Evolutionary conservation across 1,140 invertebrate species (phyloP).

Genomic region (Euura saliciscinereae): DNA sequence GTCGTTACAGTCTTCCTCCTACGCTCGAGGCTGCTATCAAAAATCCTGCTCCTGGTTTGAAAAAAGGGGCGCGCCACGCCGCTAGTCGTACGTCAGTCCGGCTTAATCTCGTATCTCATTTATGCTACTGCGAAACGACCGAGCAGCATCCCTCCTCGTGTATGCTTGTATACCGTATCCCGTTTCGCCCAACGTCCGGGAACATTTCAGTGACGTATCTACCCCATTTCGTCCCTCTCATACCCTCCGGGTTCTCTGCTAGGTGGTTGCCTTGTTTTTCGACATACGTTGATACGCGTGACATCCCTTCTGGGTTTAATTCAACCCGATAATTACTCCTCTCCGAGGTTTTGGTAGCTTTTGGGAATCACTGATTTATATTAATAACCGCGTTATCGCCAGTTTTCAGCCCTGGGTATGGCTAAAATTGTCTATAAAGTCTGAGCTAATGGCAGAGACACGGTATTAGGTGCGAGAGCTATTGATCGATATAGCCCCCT

Average conservation of each 20-base stretch:
- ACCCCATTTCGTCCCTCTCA: neutral
- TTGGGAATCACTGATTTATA: neutral
- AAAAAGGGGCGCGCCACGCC: slow-evolving; percentile 12
- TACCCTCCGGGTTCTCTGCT: neutral
- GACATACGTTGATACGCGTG: neutral
- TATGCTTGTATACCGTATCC: too few species aligned
- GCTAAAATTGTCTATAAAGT: neutral
- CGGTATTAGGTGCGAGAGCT: slow-evolving; percentile 31
- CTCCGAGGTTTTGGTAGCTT: neutral
- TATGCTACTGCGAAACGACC: slow-evolving; percentile 48
- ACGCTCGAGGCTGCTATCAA: slow-evolving; percentile 26
- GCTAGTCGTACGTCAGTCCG: slow-evolving; percentile 45
- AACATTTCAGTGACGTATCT: slow-evolving; percentile 4
- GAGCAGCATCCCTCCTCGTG: slow-evolving; percentile 25
- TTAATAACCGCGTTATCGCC: neutral
- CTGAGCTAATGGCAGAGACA: slow-evolving; percentile 26
- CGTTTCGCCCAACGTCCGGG: neutral
- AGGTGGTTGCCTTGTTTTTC: neutral
- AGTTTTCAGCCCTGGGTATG: neutral
- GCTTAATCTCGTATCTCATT: slow-evolving; percentile 56
- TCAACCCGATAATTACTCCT: too few species aligned
- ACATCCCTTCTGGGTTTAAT: neutral
- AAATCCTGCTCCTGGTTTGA: slow-evolving; percentile 30
- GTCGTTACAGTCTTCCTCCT: slow-evolving; percentile 22
- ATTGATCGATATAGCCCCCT: slow-evolving; percentile 44